Conservation (phyloP, 2,797 vertebrate species). For the Amniataba percoides region DNA sequence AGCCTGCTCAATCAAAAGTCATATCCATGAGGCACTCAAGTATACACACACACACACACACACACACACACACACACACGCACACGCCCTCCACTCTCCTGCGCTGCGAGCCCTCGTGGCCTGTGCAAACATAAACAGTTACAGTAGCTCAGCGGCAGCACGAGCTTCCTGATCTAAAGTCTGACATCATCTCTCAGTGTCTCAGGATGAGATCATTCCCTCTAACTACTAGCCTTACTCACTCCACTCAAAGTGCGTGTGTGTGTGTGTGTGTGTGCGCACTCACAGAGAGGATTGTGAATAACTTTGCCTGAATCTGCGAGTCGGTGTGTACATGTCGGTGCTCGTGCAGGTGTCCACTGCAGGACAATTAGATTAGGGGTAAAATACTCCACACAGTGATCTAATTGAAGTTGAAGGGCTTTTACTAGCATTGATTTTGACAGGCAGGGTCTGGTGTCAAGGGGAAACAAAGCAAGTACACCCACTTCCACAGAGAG, state of each 20-base stretch:
- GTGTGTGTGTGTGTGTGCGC: conserved; percentile 12
- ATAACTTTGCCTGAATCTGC: not conserved
- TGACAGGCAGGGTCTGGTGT: conserved; percentile 22
- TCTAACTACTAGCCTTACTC: conserved; percentile 52
- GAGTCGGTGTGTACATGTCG: not conserved
- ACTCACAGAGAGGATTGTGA: not conserved
- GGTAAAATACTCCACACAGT: conserved; percentile 30
- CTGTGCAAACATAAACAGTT: conserved; percentile 58
- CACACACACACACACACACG: conserved; percentile 2
- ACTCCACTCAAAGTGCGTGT: conserved; percentile 24
- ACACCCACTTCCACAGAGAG: conserved; percentile 15
- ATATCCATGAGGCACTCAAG: not conserved
- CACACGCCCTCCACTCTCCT: conserved; percentile 3
- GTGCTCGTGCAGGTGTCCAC: conserved; percentile 42
- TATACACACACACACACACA: not conserved
- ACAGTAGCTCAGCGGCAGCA: conserved; percentile 38
- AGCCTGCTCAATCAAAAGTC: conserved; percentile 2
- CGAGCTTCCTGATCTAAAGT: conserved; percentile 52
- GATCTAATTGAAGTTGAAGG: conserved; percentile 70
- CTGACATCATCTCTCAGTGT: conserved; percentile 78
- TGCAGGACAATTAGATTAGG: conserved; percentile 53
- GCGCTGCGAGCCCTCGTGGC: conserved; percentile 29
- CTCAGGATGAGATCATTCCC: conserved; percentile 77
- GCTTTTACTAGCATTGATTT: conserved; percentile 65
- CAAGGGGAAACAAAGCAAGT: conserved; percentile 37